phyloP scores from a whole-genome alignment of 2,113 vertebrate species.

The Ifrita kowaldi region DNA sequence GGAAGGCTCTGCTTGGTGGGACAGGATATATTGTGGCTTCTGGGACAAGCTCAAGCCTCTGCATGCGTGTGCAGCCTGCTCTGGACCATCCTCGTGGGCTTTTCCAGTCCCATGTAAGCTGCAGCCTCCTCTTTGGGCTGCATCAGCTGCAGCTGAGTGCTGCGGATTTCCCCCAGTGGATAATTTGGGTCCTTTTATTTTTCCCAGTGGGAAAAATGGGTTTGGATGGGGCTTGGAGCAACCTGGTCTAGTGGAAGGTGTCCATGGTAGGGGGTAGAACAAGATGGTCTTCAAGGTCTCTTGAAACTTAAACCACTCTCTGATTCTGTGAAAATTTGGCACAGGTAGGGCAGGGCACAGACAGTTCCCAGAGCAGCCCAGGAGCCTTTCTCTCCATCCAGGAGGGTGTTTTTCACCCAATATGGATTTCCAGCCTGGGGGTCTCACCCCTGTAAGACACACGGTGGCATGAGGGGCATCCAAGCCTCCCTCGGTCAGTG shows the following conservation, averaged over 20 bases:
- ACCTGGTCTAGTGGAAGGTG: not conserved
- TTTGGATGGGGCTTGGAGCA: not conserved
- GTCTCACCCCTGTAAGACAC: accelerated
- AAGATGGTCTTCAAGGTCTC: not conserved
- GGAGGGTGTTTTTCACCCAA: not conserved
- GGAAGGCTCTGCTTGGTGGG: not conserved
- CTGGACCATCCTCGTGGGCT: not conserved
- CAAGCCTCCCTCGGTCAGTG: not conserved
- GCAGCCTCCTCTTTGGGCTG: not conserved
- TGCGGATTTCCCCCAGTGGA: not conserved
- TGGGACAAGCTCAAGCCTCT: not conserved
- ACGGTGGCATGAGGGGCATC: accelerated
- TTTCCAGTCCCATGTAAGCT: not conserved
- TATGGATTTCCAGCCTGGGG: not conserved
- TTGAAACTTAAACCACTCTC: not conserved
- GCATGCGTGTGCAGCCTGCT: not conserved
- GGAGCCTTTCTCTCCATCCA: not conserved
- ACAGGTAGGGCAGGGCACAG: not conserved
- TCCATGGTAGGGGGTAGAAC: not conserved
- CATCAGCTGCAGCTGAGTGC: not conserved
- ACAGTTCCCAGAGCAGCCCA: not conserved
- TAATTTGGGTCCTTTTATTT: not conserved
- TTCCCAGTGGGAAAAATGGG: not conserved
- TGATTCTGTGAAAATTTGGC: not conserved
- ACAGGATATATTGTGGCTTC: not conserved